Evolutionary conservation across 2,113 vertebrate species (phyloP), one percentile per base, ranked within the genome.

Genomic region (Trematomus loennbergii): DNA sequence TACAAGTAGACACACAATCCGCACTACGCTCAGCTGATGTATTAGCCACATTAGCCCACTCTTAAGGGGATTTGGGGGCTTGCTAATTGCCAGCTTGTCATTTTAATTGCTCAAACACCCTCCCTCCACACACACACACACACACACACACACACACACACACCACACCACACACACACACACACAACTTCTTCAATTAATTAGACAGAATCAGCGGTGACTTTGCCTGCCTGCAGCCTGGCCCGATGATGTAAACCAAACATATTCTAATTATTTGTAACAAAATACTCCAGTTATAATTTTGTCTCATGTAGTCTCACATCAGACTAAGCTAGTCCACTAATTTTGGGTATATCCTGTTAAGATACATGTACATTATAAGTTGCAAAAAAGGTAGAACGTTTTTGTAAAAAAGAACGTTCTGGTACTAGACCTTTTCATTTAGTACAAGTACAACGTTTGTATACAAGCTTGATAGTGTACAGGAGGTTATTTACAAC

Each of bases 61-160:
- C 96, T 95, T 96, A 93, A 81, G 95, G 96, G 97, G 96, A 96
- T 96, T 97, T 96, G 91, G 92, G 95, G 94, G 94, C 91, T 94
- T 96, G 95, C 96, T 98, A 99, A 98, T 98, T 97, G 96, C 96
- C 93, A 95, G 95, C 96, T 97, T 97, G 96, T 97, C 95, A 97
- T 96, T 97, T 98, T 97, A 97, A 99, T 97, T 97, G 96, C 96
- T 93, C 92, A 85, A 93, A 71, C 84, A 61, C 15, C 60, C 80
- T 61, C 29, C 72, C 45, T 9, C n/a, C 61, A 63, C 65, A 53
- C 17, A 52, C 49, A 40, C 69, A 36, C 55, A 55, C 22, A 12
- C 59, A 11, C 59, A n/a, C 36, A 12, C 36, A 20, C 50, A 54
- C 12, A 20, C 65, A 68, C 66, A 40, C 58, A 58, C n/a, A 62